Evolutionary conservation across 1,140 invertebrate genomes (phyloP).

Genomic region (Branchinecta lindahli): DNA sequence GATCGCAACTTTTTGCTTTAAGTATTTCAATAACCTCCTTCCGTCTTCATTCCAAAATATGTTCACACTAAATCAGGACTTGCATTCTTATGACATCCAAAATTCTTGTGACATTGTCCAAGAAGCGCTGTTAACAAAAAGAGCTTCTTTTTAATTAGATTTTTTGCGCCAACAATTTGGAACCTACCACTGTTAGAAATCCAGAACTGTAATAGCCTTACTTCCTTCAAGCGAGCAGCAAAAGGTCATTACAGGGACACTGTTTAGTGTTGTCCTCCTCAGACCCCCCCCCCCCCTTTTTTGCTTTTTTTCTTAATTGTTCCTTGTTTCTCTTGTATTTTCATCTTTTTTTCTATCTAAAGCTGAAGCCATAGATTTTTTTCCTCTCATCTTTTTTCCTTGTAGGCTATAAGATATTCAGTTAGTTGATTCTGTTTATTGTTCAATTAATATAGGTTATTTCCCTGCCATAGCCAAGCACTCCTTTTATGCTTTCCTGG

Average conservation of each 20-base stretch:
- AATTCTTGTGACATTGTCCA: no score
- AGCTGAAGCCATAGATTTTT: neutral
- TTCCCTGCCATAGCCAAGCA: no score
- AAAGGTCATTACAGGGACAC: slow-evolving; percentile 7
- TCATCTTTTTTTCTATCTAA: slow-evolving; percentile 10
- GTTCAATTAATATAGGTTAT: no score
- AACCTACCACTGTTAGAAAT: neutral
- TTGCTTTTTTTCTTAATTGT: slow-evolving; percentile 22
- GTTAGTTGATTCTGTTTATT: no score
- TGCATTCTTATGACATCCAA: no score
- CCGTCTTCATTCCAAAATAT: no score
- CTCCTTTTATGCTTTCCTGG: no score
- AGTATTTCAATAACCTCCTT: no score
- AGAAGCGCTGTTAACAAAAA: slow-evolving; percentile 3
- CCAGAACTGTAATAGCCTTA: neutral
- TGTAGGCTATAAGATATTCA: no score
- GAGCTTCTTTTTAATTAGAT: neutral
- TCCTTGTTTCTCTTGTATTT: slow-evolving; percentile 22
- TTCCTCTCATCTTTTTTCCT: neutral
- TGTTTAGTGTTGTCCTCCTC: slow-evolving; percentile 10
- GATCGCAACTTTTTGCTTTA: no score
- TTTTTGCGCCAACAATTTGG: neutral
- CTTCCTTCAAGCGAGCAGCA: slow-evolving; percentile 4
- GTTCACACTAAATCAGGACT: no score
- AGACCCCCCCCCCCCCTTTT: slow-evolving; percentile 11